Base-by-base conservation (phyloP, 1,140 invertebrate species). In the Scaptomyza pallida region DNA sequence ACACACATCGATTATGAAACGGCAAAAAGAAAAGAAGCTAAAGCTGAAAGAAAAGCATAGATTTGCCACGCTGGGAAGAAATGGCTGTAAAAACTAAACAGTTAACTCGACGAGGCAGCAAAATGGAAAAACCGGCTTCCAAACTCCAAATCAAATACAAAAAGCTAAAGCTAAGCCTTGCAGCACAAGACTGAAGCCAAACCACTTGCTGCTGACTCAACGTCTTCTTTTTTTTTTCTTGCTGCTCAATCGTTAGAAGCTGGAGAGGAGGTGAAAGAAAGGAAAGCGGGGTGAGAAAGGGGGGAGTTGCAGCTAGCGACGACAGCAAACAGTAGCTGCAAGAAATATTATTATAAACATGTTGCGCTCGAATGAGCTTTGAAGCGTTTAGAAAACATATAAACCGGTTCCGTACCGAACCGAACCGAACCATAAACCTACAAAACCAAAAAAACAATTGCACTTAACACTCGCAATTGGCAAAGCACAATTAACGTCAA, bases 1-100 rank as follows among this genome's bases (percentile, higher is more conserved):
- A 61, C 60, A 57, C 45, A 62, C 41, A 67, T 30, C 41, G 73
- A 83, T 82, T 82, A 82, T 83, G 79, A 82, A 82, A 83, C 71
- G 57, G 16, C 55, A 64, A 43, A 72, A 26, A 41, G 13, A 21
- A 40, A 35, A 30, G 48, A 50, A 72, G 35, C 17, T 33, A 6
- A 37, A 56, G 16, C 37, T 69, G n/a, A 16, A 40, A 45, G 57
- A 13, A 55, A 59, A 63, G 13, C 40, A 59, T 61, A 50, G 61
- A 72, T 60, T 68, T 51, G 47, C 54, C 21, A 50, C 23, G 64
- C 45, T 60, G 55, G 64, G 64, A 60, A 60, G n/a, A n/a, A 44
- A 44, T 43, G 33, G 16, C 63, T 33, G 56, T 30, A 44, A 60
- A 26, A 60, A 26, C 64, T 51, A 68, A 68, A 68, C 64, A 68